phyloP scores from a whole-genome alignment of 2,888 invertebrate genomes.

The Hyalella azteca region DNA sequence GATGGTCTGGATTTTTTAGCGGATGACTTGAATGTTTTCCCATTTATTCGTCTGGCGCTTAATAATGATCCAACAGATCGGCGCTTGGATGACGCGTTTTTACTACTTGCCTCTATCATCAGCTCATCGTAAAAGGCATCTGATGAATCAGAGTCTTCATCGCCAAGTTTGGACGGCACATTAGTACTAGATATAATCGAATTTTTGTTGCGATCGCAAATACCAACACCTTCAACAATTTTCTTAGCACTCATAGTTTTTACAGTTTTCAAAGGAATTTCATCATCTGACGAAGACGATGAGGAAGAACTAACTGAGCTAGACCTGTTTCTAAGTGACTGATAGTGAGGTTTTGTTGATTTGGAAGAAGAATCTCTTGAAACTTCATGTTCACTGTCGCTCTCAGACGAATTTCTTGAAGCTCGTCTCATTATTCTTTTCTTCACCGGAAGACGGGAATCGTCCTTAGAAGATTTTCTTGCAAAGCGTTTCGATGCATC shows the following conservation, averaged over 20 bases:
- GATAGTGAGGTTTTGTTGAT: no score
- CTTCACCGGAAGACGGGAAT: slow-evolving; percentile 2
- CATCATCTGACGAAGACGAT: background rate
- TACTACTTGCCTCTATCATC: background rate
- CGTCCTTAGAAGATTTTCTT: background rate
- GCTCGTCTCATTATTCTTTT: slow-evolving; percentile 8
- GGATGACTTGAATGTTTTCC: background rate
- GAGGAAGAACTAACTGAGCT: background rate
- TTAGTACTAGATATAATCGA: background rate
- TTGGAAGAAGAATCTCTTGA: no score
- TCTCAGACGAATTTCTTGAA: background rate
- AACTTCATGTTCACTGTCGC: background rate
- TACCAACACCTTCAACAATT: background rate
- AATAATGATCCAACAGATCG: background rate
- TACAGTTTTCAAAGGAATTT: background rate
- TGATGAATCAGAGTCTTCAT: slow-evolving; percentile 1
- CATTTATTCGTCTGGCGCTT: background rate
- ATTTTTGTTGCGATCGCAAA: background rate
- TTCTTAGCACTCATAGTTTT: background rate
- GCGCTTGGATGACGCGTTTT: background rate
- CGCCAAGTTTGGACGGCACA: background rate
- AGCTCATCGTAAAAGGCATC: background rate
- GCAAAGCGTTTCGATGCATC: background rate
- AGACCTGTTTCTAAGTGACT: no score
- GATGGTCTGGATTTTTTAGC: background rate